A percentile compares a stretch with the other conserved stretches of the same genome.
phyloP scores from a whole-genome alignment of 2,888 invertebrate species.

The Pterobdella sp. region DNA sequence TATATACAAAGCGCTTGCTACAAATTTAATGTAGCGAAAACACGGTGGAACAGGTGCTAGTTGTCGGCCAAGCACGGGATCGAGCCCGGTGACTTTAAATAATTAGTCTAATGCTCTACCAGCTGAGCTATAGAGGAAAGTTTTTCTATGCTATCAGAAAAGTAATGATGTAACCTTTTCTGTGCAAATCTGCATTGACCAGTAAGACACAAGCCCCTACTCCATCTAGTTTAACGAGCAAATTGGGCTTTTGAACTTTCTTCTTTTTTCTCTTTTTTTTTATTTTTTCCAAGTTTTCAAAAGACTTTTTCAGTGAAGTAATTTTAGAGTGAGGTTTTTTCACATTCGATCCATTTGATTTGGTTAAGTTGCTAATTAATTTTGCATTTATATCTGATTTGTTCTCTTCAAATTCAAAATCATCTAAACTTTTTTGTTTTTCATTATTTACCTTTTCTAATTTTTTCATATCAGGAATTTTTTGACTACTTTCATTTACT shows the following conservation, averaged over 20 bases:
- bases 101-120: no score
- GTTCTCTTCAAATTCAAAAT: neutral
- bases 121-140: no score
- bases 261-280: conserved; percentile 12
- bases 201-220: conserved; percentile 46
- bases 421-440: neutral
- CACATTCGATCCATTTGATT: neutral
- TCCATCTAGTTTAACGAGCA: conserved; percentile 44
- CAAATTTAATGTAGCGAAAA: no score
- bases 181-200: conserved; percentile 42
- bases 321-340: neutral
- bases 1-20: no score
- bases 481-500: neutral
- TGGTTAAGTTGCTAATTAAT: neutral
- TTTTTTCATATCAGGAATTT: neutral
- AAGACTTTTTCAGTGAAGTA: neutral
- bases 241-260: neutral
- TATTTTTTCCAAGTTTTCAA: neutral
- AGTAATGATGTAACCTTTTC: conserved; percentile 39
- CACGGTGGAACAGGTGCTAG: no score
- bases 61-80: no score
- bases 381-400: neutral
- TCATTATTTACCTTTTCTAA: neutral
- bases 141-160: no score
- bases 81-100: no score